Conservation (phyloP, 2,888 invertebrate genomes). For the Odontothrips loti region DNA sequence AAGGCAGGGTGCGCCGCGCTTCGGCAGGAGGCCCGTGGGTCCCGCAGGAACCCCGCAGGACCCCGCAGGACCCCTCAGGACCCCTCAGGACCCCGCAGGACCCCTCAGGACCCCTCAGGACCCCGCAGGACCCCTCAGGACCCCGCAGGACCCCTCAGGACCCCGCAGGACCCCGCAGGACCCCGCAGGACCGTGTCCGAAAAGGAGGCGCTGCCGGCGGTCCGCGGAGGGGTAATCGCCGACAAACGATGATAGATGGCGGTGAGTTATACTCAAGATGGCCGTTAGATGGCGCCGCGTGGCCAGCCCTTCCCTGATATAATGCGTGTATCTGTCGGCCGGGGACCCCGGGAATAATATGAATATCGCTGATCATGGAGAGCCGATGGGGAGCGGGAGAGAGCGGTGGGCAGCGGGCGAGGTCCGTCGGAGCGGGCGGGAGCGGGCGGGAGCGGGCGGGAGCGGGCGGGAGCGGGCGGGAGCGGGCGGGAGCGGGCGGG, state of each 20-base stretch:
- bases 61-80: too few species aligned
- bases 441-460: background rate
- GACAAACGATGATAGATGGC: slow-evolving; percentile 24
- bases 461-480: too few species aligned
- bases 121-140: too few species aligned
- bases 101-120: too few species aligned
- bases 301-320: background rate
- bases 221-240: slow-evolving; percentile 9
- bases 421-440: background rate
- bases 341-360: background rate
- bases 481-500: background rate
- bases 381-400: slow-evolving; percentile 4
- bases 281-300: background rate
- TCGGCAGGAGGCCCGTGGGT: too few species aligned
- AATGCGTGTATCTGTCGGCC: slow-evolving; percentile 15
- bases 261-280: slow-evolving; percentile 16
- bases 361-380: slow-evolving; percentile 14
- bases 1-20: too few species aligned
- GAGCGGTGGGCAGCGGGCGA: slow-evolving; percentile 1
- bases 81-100: too few species aligned
- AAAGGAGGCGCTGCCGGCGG: background rate
- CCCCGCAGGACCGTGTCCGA: too few species aligned
- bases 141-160: too few species aligned
- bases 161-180: too few species aligned
- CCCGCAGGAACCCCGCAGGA: too few species aligned